Evolutionary conservation across 2,888 invertebrate genomes (phyloP).

Genomic region (Tenthredo scrophulariae): DNA sequence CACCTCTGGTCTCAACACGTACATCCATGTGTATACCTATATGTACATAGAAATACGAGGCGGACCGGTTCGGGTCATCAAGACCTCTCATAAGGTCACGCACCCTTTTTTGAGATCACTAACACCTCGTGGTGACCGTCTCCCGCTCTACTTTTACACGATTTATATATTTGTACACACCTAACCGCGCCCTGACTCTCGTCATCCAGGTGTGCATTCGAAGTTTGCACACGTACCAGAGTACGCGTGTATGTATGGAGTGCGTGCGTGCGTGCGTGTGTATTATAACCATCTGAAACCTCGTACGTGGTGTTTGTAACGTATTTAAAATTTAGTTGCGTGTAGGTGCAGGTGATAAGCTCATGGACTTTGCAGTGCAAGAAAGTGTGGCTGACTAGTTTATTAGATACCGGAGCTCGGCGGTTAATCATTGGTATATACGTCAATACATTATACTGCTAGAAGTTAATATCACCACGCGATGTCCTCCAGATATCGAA

Average conservation of each 20-base stretch:
- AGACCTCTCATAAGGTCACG: constrained; percentile 64
- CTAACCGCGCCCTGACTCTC: constrained; percentile 24
- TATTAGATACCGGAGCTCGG: not conserved
- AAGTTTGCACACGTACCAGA: constrained; percentile 31
- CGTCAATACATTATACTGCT: not conserved
- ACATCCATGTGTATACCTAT: no score
- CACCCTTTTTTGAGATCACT: constrained; percentile 60
- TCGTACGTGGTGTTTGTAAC: not conserved
- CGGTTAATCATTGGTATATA: not conserved
- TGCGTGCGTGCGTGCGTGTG: no score
- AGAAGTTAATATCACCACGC: constrained; percentile 29
- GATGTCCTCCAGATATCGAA: constrained; percentile 49
- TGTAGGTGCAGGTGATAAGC: constrained; percentile 43
- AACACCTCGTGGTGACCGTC: constrained; percentile 30
- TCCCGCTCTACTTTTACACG: constrained; percentile 39
- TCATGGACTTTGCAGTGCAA: not conserved
- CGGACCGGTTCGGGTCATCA: constrained; percentile 76
- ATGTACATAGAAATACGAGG: constrained; percentile 65
- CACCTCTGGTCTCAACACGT: constrained; percentile 69
- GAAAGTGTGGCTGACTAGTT: not conserved
- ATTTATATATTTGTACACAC: constrained; percentile 7
- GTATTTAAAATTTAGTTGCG: not conserved
- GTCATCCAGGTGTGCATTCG: constrained; percentile 40
- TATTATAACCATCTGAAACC: not conserved
- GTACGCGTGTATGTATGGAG: not conserved